These are phyloP conservation scores for Onychomys torridus DNA, from an alignment of 2,797 vertebrate species.

Conservation along the genomic window DNA sequence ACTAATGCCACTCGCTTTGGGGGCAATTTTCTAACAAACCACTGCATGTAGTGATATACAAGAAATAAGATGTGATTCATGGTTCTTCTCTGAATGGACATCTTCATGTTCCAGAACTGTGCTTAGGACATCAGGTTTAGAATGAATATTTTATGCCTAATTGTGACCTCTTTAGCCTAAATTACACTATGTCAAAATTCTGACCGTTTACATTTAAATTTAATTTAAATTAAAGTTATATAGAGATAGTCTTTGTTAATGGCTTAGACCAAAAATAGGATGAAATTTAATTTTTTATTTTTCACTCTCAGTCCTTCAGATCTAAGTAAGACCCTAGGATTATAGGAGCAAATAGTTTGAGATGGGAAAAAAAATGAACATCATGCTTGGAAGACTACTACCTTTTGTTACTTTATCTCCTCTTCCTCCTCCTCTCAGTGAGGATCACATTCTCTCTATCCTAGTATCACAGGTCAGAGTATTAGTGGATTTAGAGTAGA, in stretches of 20 bases:
- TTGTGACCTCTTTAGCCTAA: background rate
- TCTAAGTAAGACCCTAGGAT: background rate
- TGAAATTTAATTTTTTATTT: background rate
- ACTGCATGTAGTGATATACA: background rate
- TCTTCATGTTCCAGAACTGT: background rate
- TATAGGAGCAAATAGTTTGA: constrained; percentile 18
- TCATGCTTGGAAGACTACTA: background rate
- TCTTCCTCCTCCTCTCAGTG: background rate
- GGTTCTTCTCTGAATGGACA: background rate
- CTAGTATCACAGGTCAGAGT: background rate
- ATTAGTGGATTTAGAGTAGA: background rate
- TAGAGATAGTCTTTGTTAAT: background rate
- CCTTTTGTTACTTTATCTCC: background rate
- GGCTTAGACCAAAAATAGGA: background rate
- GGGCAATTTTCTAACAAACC: background rate
- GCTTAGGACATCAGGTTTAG: background rate
- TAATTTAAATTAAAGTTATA: background rate
- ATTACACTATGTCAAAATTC: background rate
- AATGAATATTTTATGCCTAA: constrained; percentile 7
- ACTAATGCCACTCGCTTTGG: background rate
- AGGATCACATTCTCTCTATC: background rate
- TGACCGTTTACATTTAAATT: background rate
- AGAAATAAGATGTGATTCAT: background rate
- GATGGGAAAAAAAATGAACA: background rate
- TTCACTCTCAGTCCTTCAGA: background rate